Percentiles rank a stretch among this genome's conserved stretches.
phyloP scores from a whole-genome alignment of 2,888 invertebrate genomes.

The Stenchaetothrips biformis region DNA sequence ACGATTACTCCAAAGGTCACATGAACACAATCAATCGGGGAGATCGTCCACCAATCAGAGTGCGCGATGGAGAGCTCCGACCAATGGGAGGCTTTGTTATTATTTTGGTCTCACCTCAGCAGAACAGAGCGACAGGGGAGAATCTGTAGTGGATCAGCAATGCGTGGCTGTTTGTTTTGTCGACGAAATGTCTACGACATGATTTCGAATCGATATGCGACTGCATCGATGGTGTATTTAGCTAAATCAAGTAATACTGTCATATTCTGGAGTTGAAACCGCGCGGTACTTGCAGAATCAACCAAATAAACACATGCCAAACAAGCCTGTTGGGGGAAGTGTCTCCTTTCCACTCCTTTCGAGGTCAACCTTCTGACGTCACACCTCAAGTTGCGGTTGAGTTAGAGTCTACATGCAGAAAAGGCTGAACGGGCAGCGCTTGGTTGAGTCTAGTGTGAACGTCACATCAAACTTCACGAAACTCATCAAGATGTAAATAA shows the following conservation, averaged over 20 bases:
- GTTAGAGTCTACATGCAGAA: background rate
- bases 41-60: background rate
- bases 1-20: conserved; percentile 24
- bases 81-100: conserved; percentile 11
- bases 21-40: conserved; percentile 18
- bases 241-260: background rate
- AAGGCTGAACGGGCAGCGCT: too few relatives aligned
- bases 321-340: conserved; percentile 6
- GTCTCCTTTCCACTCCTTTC: background rate
- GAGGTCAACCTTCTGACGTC: background rate
- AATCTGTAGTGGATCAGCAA: background rate
- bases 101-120: conserved; percentile 10
- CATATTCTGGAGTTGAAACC: background rate
- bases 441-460: too few relatives aligned
- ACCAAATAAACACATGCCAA: background rate
- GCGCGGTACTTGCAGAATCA: background rate
- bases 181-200: background rate
- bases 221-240: background rate
- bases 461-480: too few relatives aligned
- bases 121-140: background rate
- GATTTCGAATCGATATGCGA: background rate
- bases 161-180: background rate
- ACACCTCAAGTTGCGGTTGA: background rate
- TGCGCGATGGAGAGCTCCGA: background rate
- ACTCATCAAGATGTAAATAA: too few relatives aligned